Evolutionary conservation across 1,140 invertebrate genomes (phyloP).

Genomic region (Patella vulgata): DNA sequence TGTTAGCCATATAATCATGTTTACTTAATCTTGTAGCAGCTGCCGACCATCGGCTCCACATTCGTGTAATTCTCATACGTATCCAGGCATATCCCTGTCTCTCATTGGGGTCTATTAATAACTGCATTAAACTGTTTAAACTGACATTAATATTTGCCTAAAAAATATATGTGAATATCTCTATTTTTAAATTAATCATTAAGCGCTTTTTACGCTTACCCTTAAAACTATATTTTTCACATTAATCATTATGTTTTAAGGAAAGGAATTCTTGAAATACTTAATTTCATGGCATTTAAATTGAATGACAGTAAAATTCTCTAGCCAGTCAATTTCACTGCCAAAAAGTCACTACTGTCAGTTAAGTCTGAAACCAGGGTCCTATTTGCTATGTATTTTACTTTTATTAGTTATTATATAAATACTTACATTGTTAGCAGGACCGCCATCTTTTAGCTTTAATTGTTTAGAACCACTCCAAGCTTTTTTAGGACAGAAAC

Average conservation of each 20-base stretch:
- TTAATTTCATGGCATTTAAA: no score
- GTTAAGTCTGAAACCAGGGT: no score
- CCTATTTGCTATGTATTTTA: no score
- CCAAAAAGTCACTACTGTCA: no score
- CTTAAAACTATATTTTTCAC: no score
- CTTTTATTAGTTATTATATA: no score
- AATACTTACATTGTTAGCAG: slow-evolving; percentile 35
- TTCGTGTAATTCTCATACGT: slow-evolving; percentile 58
- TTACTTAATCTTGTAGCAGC: slow-evolving; percentile 45
- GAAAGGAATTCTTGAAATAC: no score
- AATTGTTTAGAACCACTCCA: slow-evolving; percentile 37
- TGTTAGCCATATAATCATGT: slow-evolving; percentile 50
- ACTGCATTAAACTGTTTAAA: slow-evolving; percentile 55
- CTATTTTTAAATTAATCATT: no score
- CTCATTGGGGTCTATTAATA: slow-evolving; percentile 61
- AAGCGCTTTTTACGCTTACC: no score
- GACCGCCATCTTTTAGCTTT: slow-evolving; percentile 24
- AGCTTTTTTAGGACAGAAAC: slow-evolving; percentile 55
- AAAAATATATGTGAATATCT: slow-evolving; percentile 1
- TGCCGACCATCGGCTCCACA: slow-evolving; percentile 63
- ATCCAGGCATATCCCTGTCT: slow-evolving; percentile 66
- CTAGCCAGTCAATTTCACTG: no score
- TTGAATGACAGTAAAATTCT: no score
- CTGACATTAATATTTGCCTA: slow-evolving; percentile 45
- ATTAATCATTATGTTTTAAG: no score